Percentiles rank a stretch among this genome's conserved stretches.
These are phyloP conservation scores for Eublepharis macularius DNA, from an alignment of 2,113 vertebrate genomes.

Conservation along the genomic window DNA sequence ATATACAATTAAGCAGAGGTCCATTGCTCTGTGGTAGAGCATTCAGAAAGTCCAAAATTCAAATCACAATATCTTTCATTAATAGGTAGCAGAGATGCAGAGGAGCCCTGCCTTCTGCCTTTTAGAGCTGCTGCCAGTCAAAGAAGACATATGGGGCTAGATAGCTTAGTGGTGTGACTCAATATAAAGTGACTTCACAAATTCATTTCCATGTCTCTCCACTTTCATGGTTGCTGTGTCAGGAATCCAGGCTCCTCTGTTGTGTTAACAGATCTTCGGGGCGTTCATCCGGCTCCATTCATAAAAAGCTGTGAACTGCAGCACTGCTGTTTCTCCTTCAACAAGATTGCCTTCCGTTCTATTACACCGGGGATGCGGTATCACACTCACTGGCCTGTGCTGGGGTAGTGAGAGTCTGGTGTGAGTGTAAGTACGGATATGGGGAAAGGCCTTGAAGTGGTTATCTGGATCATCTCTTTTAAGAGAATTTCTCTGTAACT, in stretches of 20 bases:
- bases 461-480: neutral
- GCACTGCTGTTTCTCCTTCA: neutral
- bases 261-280: neutral
- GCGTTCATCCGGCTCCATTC: fast-evolving
- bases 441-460: neutral
- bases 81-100: too few relatives aligned
- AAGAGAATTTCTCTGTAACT: neutral
- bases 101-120: neutral
- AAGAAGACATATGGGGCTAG: conserved; percentile 4
- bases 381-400: neutral
- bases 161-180: too few relatives aligned
- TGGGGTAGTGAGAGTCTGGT: neutral
- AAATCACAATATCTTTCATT: too few relatives aligned
- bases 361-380: neutral
- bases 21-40: too few relatives aligned
- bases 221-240: neutral
- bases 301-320: neutral
- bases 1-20: too few relatives aligned
- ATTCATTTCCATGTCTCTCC: neutral
- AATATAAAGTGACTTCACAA: too few relatives aligned
- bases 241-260: neutral
- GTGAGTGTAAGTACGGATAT: neutral
- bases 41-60: too few relatives aligned
- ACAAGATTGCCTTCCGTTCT: neutral
- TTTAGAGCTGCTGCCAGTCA: neutral